Conservation (phyloP, 2,113 vertebrate species). For the Odontophorus gujanensis region DNA sequence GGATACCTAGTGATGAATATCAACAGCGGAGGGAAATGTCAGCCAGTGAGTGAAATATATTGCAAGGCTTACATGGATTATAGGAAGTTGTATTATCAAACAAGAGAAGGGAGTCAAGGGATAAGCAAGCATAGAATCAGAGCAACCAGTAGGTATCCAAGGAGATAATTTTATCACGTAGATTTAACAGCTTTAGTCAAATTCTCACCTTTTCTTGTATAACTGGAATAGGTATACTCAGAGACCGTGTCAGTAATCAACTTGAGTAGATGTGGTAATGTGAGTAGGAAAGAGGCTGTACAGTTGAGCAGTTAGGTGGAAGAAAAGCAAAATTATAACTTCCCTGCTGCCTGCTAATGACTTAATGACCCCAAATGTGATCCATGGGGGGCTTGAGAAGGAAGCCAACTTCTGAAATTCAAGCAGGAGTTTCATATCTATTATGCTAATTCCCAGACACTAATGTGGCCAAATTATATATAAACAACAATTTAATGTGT, state of each 20-base stretch:
- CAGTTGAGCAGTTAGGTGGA: not conserved
- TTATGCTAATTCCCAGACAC: not conserved
- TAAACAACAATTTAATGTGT: not conserved
- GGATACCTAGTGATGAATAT: not conserved
- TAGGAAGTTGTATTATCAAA: not conserved
- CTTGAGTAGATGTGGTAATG: not conserved
- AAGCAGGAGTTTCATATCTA: not conserved
- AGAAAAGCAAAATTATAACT: conserved; percentile 6
- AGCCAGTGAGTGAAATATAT: not conserved
- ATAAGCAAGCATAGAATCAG: conserved; percentile 8
- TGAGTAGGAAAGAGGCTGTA: not conserved
- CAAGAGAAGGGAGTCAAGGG: conserved; percentile 5
- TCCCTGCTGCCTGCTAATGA: conserved; percentile 27
- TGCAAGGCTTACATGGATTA: conserved; percentile 15
- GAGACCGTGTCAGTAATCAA: not conserved
- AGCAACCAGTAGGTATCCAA: not conserved
- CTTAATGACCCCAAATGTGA: not conserved
- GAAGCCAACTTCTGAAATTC: conserved; percentile 7
- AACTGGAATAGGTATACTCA: not conserved
- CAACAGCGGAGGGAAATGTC: conserved; percentile 36
- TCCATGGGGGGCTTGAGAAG: not conserved
- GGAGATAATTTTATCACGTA: not conserved
- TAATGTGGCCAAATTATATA: not conserved
- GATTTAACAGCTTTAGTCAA: not conserved
- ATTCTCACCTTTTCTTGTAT: not conserved